Conservation (phyloP, 2,113 vertebrate genomes). For the Paramormyrops kingsleyae region DNA sequence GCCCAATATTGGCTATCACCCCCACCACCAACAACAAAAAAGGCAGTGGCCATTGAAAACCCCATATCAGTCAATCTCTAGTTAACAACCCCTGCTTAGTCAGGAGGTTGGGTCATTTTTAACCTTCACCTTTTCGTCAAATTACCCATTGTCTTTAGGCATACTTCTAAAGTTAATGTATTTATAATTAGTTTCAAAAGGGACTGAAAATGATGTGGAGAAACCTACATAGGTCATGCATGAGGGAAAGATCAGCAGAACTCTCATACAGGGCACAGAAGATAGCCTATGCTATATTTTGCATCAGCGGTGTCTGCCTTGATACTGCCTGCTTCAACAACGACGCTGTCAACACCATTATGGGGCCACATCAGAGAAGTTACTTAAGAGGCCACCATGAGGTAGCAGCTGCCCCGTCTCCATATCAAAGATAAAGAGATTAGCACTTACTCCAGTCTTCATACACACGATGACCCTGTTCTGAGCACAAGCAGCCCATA, state of each 20-base stretch:
- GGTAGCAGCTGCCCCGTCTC: neutral
- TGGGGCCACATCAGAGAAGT: neutral
- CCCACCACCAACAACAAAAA: no score
- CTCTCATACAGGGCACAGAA: neutral
- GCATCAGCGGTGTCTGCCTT: neutral
- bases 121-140: neutral
- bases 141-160: neutral
- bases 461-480: neutral
- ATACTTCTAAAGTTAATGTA: neutral
- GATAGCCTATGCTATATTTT: neutral
- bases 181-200: neutral
- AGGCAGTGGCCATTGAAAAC: neutral
- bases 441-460: neutral
- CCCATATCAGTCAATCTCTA: neutral
- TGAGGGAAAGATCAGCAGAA: neutral
- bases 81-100: neutral
- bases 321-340: neutral
- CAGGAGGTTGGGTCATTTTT: neutral
- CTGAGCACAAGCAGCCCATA: neutral
- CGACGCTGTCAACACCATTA: neutral
- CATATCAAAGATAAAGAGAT: neutral
- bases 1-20: neutral
- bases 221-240: neutral
- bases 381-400: neutral
- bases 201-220: neutral